Conservation (phyloP, 2,113 vertebrate genomes). For the Brachyhypopomus gauderio region DNA sequence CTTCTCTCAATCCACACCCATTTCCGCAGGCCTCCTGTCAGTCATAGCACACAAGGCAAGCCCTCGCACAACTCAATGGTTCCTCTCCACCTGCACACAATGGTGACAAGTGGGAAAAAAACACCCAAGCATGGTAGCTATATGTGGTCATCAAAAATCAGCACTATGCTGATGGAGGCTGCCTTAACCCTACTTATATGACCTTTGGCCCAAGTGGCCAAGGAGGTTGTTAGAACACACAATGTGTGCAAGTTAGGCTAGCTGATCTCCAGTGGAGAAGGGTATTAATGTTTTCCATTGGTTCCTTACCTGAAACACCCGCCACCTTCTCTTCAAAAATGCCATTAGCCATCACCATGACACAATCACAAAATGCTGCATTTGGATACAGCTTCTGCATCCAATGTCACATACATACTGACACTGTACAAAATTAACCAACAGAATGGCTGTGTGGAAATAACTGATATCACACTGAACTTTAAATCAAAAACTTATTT, state of each 20-base stretch:
- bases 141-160: constrained; percentile 46
- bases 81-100: constrained; percentile 65
- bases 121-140: constrained; percentile 28
- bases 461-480: neutral
- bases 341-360: constrained; percentile 85
- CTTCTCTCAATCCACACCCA: constrained; percentile 87
- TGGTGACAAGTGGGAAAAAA: constrained; percentile 22
- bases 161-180: constrained; percentile 12
- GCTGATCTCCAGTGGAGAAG: constrained; percentile 75
- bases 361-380: constrained; percentile 71
- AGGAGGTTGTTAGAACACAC: constrained; percentile 41
- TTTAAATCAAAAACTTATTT: neutral
- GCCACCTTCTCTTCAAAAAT: constrained; percentile 83
- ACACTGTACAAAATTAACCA: neutral
- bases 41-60: constrained; percentile 82
- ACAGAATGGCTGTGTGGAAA: neutral
- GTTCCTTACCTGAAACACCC: constrained; percentile 81
- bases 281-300: constrained; percentile 84
- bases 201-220: constrained; percentile 33
- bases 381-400: neutral
- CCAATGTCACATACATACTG: neutral
- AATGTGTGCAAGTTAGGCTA: constrained; percentile 73
- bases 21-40: constrained; percentile 79
- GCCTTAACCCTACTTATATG: constrained; percentile 38
- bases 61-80: constrained; percentile 81